Evolutionary conservation across 2,797 vertebrate species (phyloP).

Genomic region (Astyanax mexicanus): DNA sequence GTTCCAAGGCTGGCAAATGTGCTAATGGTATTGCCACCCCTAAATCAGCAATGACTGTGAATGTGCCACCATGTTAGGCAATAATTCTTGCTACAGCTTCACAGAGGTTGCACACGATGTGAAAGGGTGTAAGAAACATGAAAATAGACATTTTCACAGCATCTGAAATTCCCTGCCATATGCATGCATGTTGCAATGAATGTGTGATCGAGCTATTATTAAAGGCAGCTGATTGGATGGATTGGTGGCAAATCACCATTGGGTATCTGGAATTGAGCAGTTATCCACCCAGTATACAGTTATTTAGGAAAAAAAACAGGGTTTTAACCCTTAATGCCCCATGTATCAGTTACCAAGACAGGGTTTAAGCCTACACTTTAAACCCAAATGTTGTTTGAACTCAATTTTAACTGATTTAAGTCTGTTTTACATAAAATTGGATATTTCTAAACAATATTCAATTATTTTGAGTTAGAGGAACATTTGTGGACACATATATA

Average conservation of each 20-base stretch:
- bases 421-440: too few species aligned
- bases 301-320: too few species aligned
- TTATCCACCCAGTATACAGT: not conserved
- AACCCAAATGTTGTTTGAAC: too few species aligned
- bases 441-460: too few species aligned
- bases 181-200: not conserved
- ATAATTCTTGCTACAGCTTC: constrained; percentile 45
- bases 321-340: too few species aligned
- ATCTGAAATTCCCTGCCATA: constrained; percentile 3
- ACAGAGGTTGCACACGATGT: constrained; percentile 44
- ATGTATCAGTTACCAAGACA: too few species aligned
- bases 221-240: not conserved
- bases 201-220: not conserved
- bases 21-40: constrained; percentile 60
- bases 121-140: constrained; percentile 21
- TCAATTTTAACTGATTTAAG: too few species aligned
- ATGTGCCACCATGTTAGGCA: constrained; percentile 56
- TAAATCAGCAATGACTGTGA: constrained; percentile 61
- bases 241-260: not conserved
- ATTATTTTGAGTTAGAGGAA: too few species aligned
- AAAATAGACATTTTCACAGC: not conserved
- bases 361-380: too few species aligned
- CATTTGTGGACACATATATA: too few species aligned
- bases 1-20: constrained; percentile 58
- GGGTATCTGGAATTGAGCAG: not conserved